Base-by-base conservation (phyloP, 2,888 invertebrate species). In the Salpingus planirostris region DNA sequence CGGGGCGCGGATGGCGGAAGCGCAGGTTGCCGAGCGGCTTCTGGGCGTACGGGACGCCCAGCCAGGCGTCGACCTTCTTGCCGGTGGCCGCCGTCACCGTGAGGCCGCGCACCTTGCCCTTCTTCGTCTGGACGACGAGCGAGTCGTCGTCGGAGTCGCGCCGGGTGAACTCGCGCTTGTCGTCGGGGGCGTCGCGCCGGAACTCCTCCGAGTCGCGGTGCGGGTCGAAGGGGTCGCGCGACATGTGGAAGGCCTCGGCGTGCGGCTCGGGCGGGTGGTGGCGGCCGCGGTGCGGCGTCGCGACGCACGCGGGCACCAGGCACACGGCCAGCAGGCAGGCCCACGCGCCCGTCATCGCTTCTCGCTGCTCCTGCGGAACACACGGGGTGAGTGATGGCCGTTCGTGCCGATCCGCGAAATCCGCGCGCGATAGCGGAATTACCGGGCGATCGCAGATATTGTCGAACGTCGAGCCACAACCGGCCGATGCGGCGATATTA, bases 41-140 rank as follows among this genome's bases (percentile, higher is more conserved):
- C 62, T 85, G 80, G 47, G 84, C 85, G 59, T 85, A 86, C 2
- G 86, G 86, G 42, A 87, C 83, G 21, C 85, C 84, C 53, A 81
- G 70, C 84, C 87, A 89, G 3, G 82, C 82, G 60, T 88, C 87
- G 39, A 88, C 62, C 61, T 78, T 75, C 64, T 88, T 79, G 34
- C 81, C 80, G 38, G 87, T 79, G 42, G 80, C 75, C 10, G 86
- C 78, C 14, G 73, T 76, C 45, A 84, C 66, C 26, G 85, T 84
- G 40, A 75, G 69, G 28, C 89, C 89, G 50, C 77, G 72, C 27
- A 88, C 78, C 59, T 76, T 75, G 35, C 85, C 85, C 63, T 84
- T 85, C 51, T 75, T 78, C 13, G 86, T 88, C 47, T 78, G 73
- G 12, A 89, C 71, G n/a, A 87, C 67, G 26, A 88, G 67, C 1